Evolutionary conservation across 2,113 vertebrate species (phyloP), one percentile per base, ranked within the genome.

Genomic region (Perca schrenkii): DNA sequence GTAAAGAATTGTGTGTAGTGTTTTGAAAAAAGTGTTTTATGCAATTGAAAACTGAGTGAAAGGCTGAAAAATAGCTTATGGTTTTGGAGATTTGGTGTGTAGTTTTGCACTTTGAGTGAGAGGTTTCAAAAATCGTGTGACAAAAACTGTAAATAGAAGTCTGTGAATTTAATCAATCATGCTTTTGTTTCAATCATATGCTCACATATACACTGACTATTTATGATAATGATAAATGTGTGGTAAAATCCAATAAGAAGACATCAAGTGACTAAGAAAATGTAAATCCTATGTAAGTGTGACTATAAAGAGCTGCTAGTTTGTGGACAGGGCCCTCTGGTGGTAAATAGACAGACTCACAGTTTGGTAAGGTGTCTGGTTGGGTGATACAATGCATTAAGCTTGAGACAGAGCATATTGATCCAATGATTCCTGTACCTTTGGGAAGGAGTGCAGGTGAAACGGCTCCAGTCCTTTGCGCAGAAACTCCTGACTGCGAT

Each of bases 391-490:
- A 64, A 52, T 13, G 43, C 25, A 40, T 57, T 0, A 17, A 31
- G 34, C 74, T 80, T 70, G 28, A 60, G 50, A n/a, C 8, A 64
- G 49, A 81, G 11, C 57, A 67, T 66, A 79, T 71, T 81, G 65
- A 84, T 69, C 16, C 17, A 12, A 0, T 74, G 43, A 67, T 53
- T 82, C 6, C 3, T 22, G 28, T 92, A 94, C 94, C 94, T 94
- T 94, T 62, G 95, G 94, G 84, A 95, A 94, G 76, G 90, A 88
- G 83, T 94, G 92, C 73, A 95, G 91, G 77, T 95, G 94, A 87
- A 95, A 95, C 0, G 92, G 92, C 80, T 95, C 95, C 86, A 91
- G 89, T 2, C 79, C 84, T 74, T 93, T 94, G 80, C 90, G 92
- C 71, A 89, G 93, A 85, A 94, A 90, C 86, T 94, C 94, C 88